These are phyloP conservation scores for Ceyx melanurus DNA, from an alignment of 2,113 vertebrate species.

Conservation along the genomic window DNA sequence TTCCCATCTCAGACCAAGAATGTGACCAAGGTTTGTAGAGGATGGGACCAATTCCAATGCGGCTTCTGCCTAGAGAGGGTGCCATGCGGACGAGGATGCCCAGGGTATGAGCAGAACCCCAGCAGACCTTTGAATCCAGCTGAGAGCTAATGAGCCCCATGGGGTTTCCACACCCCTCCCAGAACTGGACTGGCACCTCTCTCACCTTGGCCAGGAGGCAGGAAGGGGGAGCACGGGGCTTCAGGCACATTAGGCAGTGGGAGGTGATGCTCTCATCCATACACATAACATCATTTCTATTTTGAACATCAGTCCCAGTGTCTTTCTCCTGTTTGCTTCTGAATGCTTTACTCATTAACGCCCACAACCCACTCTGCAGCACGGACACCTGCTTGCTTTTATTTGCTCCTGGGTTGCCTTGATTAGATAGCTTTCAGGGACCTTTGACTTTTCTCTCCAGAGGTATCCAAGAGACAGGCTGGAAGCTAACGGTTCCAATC, in stretches of 20 bases:
- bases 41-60: neutral
- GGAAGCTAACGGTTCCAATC: neutral
- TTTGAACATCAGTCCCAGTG: neutral
- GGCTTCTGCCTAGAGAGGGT: neutral
- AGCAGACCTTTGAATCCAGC: no score
- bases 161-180: neutral
- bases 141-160: rapidly evolving
- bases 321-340: neutral
- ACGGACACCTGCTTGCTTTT: neutral
- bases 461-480: neutral
- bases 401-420: conserved; percentile 15
- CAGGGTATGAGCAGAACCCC: rapidly evolving
- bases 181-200: neutral
- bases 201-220: neutral
- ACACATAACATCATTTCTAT: neutral
- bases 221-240: rapidly evolving
- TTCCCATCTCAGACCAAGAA: neutral
- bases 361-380: neutral
- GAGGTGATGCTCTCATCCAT: neutral
- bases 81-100: neutral
- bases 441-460: conserved; percentile 1
- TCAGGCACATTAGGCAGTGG: rapidly evolving
- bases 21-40: neutral
- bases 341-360: neutral
- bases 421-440: neutral